Evolutionary conservation across 2,888 invertebrate species (phyloP), one percentile per base, ranked within the genome.

Genomic region (Argynnis bischoffii): DNA sequence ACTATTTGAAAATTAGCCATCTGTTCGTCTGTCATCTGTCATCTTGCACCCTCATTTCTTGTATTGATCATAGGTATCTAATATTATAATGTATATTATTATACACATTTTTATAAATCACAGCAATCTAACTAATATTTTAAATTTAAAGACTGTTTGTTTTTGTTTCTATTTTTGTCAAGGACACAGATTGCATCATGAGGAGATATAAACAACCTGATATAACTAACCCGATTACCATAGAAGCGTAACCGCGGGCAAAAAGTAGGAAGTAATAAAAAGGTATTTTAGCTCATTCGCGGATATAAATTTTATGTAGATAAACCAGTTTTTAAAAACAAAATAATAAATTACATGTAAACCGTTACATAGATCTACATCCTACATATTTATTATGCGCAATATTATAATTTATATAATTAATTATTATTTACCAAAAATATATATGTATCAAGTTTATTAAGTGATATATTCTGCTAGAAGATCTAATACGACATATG

Each of bases 391-490:
- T 46, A 46, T 18, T 53, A 3, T 47, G 47, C 21, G 21, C 53
- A 60, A 56, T 41, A 56, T 54, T 57, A 60, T 67, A 61, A 26
- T 54, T 21, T 21, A 53, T 48, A 56, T 63, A 67, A 68, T 65
- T 55, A 65, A 57, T 70, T 13, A 67, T 3, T 60, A 67, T 67
- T 57, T 55, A 63, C 64, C 35, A 50, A 70, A 64, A 65, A 57
- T 55, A 54, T 60, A 57, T 55, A 67, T 35, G 55, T 21, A 53
- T 64, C 2, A 6, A 1, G 31, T 31, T 51, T 56, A 53, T 47
- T 66, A 51, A 69, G 26, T 51, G 56, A 59, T 54, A 67, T 18
- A 65, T 70, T 64, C 67, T 70, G 64, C 63, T 70, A 14, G 26
- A 41, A 55, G 64, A 63, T 57, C 61, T 70, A 50, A 31, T 48